These are phyloP conservation scores for Rostratula benghalensis DNA, from an alignment of 2,113 vertebrate species.

Conservation along the genomic window DNA sequence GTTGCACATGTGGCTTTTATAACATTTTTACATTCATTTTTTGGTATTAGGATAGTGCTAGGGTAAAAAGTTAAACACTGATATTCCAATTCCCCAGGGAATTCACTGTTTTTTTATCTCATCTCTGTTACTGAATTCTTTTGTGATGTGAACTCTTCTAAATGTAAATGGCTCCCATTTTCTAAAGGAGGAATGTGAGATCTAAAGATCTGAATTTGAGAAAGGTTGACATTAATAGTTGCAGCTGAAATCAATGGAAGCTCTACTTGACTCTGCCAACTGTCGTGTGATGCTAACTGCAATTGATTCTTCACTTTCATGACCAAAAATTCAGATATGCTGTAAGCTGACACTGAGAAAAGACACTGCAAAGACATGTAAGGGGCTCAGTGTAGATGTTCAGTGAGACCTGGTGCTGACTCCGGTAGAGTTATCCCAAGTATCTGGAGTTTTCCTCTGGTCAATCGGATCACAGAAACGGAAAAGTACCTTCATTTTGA, in stretches of 20 bases:
- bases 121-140: background rate
- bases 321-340: background rate
- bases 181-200: background rate
- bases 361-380: background rate
- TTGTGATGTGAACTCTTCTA: background rate
- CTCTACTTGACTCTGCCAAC: background rate
- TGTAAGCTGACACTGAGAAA: background rate
- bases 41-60: background rate
- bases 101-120: background rate
- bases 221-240: background rate
- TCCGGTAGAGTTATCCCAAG: background rate
- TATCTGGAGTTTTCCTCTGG: background rate
- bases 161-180: conserved; percentile 15
- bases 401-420: background rate
- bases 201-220: background rate
- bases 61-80: conserved; percentile 6
- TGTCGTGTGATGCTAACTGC: background rate
- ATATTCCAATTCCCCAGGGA: background rate
- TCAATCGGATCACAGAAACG: background rate
- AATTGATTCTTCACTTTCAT: background rate
- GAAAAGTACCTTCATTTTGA: background rate
- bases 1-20: conserved; percentile 1
- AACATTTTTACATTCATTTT: conserved; percentile 10
- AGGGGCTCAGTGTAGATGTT: background rate
- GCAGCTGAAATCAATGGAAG: background rate